Base-by-base conservation (phyloP, 2,113 vertebrate species). In the Pedionomus torquatus region DNA sequence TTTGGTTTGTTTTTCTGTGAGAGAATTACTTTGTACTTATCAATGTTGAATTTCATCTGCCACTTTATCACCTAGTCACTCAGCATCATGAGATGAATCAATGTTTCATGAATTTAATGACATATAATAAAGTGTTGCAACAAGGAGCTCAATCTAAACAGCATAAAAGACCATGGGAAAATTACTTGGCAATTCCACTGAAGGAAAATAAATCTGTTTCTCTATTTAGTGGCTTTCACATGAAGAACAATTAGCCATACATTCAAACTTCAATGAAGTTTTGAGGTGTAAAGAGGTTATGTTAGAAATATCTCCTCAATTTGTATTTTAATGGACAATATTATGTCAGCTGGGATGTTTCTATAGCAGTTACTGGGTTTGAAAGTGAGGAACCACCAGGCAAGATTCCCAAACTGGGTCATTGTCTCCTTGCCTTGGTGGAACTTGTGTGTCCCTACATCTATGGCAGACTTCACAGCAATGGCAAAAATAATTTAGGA, bases 31-130 rank as follows among this genome's bases (percentile, higher is more conserved):
- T 95, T 55, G 58, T 65, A 37, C 48, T 88, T 88, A 72, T 10
- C 66, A 55, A 6, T 25, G 61, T 31, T 52, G 33, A 94, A 85
- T 91, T 93, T 95, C 23, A 76, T 87, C 61, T 89, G 58, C 39
- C 75, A 39, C 44, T 95, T 90, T 92, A 89, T 89, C 85, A 89
- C 77, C 84, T 60, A 89, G 60, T 83, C 70, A 69, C 18, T 88
- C 58, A 57, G 20, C 66, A 85, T 82, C 70, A 77, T 65, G 52
- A 95, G 28, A 94, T 69, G 77, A 95, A 94, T 90, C 63, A 92
- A 85, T 85, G 49, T 92, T 94, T 95, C 88, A 90, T 74, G 89
- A 85, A 88, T 90, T 88, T 86, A 90, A 92, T 88, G 82, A 60
- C 83, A 72, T 80, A 76, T 57, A 88, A 83, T 92, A 57, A 93